Evolutionary conservation across 1,140 invertebrate genomes (phyloP).

Genomic region (Theocolax elegans): DNA sequence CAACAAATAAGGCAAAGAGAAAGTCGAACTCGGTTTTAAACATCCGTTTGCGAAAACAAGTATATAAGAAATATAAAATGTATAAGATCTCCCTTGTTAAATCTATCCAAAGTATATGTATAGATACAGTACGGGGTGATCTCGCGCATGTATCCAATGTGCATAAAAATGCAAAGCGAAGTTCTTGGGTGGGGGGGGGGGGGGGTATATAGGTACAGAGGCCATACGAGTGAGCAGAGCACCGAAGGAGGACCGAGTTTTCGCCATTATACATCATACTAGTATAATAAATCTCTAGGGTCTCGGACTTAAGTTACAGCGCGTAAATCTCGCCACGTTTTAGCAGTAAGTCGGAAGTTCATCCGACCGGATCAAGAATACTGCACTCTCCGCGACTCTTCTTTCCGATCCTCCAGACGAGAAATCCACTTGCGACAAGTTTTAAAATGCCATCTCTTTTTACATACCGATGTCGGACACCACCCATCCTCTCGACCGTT

Average conservation of each 20-base stretch:
- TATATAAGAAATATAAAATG: too few species aligned
- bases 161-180: conserved; percentile 10
- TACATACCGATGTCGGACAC: conserved; percentile 59
- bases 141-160: not conserved
- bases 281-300: conserved; percentile 60
- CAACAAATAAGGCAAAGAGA: too few species aligned
- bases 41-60: too few species aligned
- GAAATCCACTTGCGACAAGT: conserved; percentile 65
- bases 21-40: too few species aligned
- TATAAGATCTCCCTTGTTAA: too few species aligned
- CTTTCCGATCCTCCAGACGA: conserved; percentile 57
- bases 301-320: conserved; percentile 61
- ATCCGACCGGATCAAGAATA: conserved; percentile 63
- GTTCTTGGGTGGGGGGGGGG: not conserved
- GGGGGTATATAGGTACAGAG: not conserved
- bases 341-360: conserved; percentile 66
- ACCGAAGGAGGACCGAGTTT: not conserved
- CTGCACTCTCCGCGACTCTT: conserved; percentile 44
- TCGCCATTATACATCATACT: not conserved
- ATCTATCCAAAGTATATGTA: too few species aligned
- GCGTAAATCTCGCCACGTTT: conserved; percentile 68
- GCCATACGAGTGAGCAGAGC: not conserved
- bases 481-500: conserved; percentile 37
- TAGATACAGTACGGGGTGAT: too few species aligned
- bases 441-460: conserved; percentile 56